phyloP scores from a whole-genome alignment of 2,888 invertebrate genomes.

The Drosophila neonasuta region DNA sequence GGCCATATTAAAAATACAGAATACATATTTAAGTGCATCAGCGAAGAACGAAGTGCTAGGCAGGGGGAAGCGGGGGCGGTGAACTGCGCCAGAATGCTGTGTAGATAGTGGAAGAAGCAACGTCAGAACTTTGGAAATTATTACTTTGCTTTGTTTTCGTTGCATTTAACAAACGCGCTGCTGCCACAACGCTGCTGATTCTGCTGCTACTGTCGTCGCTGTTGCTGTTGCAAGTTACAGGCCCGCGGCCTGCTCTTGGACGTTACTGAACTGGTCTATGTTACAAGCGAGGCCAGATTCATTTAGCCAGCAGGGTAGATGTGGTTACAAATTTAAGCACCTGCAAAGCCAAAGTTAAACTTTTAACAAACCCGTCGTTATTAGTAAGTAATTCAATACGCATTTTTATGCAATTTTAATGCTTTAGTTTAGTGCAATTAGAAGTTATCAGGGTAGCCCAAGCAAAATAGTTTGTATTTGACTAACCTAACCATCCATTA shows the following conservation, averaged over 20 bases:
- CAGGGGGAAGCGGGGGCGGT: not conserved
- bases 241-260: conserved; percentile 27
- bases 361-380: not conserved
- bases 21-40: conserved; percentile 72
- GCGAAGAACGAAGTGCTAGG: conserved; percentile 27
- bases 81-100: conserved; percentile 16
- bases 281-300: conserved; percentile 8
- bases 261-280: conserved; percentile 6
- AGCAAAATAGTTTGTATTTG: not conserved
- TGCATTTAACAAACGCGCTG: conserved; percentile 48
- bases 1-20: conserved; percentile 70
- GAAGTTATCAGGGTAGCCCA: no score
- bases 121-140: conserved; percentile 76
- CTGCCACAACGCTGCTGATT: not conserved
- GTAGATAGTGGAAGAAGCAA: conserved; percentile 43
- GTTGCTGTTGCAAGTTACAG: conserved; percentile 28
- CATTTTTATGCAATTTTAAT: not conserved
- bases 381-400: not conserved
- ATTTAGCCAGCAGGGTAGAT: conserved; percentile 24
- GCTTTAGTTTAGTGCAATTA: not conserved
- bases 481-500: conserved; percentile 18
- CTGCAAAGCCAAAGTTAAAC: conserved; percentile 28
- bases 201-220: conserved; percentile 8
- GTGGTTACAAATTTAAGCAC: conserved; percentile 38
- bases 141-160: conserved; percentile 70